phyloP scores from a whole-genome alignment of 2,797 vertebrate species.

The Coccyzus lansbergi region DNA sequence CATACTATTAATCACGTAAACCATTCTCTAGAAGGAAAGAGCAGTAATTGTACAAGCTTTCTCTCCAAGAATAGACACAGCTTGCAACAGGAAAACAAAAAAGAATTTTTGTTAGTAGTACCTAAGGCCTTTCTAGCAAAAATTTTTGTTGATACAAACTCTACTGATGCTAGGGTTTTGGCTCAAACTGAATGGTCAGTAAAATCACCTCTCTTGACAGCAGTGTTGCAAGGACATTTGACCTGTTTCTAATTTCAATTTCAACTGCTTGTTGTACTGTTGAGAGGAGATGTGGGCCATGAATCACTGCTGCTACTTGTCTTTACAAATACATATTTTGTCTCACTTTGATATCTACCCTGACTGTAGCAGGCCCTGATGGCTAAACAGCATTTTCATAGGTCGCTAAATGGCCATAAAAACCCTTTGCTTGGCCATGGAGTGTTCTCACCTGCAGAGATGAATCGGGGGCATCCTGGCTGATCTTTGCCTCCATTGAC shows the following conservation, averaged over 20 bases:
- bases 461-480: conserved; percentile 83
- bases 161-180: background rate
- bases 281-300: background rate
- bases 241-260: background rate
- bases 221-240: background rate
- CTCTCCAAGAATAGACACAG: background rate
- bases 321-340: background rate
- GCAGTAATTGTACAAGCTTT: background rate
- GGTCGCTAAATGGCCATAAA: background rate
- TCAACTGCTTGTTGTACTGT: background rate
- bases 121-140: background rate
- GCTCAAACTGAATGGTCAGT: background rate
- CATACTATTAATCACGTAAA: background rate
- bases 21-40: background rate
- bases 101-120: background rate
- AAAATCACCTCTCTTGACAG: background rate
- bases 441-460: conserved; percentile 70
- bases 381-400: background rate
- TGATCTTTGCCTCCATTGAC: conserved; percentile 95
- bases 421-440: background rate
- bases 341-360: background rate
- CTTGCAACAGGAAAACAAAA: background rate
- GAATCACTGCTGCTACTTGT: background rate
- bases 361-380: background rate
- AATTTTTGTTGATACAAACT: background rate